These are phyloP conservation scores for Schizopygopsis malacanthus DNA, from an alignment of 2,797 vertebrate species.

Conservation along the genomic window DNA sequence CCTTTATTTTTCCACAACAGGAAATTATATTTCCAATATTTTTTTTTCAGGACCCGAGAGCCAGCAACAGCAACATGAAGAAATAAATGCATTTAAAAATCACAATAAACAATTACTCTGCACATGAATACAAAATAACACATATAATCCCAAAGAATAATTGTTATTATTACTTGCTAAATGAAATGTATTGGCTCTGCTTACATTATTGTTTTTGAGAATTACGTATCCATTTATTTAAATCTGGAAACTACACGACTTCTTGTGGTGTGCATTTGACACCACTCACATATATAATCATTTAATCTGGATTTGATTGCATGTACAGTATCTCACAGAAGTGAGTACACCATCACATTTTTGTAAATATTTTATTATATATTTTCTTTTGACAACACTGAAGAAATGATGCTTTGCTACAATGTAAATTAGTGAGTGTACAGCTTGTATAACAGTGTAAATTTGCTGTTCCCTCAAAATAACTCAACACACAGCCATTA, in stretches of 20 bases:
- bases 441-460: too few relatives aligned
- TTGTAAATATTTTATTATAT: too few relatives aligned
- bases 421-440: too few relatives aligned
- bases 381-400: too few relatives aligned
- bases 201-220: background rate
- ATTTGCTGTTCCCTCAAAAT: too few relatives aligned
- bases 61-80: background rate
- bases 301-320: conserved; percentile 18
- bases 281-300: background rate
- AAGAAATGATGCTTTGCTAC: too few relatives aligned
- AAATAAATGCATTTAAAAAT: background rate
- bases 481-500: too few relatives aligned
- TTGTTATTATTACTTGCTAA: background rate
- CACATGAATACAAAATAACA: background rate
- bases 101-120: background rate
- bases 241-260: background rate
- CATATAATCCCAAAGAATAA: background rate
- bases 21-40: background rate
- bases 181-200: background rate
- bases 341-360: too few relatives aligned
- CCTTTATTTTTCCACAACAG: background rate
- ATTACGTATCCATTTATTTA: background rate
- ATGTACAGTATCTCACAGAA: too few relatives aligned
- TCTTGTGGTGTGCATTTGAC: background rate
- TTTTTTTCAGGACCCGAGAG: background rate